Conservation (phyloP, 2,888 invertebrate species). For the Synanthedon myopaeformis region DNA sequence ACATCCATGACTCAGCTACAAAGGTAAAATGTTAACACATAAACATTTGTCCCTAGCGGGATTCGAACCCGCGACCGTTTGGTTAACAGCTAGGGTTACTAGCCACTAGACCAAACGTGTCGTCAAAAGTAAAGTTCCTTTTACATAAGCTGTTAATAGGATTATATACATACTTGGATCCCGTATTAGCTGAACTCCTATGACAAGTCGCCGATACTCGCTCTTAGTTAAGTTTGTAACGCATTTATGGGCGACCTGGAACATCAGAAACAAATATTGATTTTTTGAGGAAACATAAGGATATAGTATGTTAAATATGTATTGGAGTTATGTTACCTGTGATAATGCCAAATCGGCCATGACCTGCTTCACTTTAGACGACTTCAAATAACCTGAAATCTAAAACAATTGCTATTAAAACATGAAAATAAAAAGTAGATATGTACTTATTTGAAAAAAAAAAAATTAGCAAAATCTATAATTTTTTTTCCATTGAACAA, state of each 20-base stretch:
- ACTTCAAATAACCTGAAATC: conserved; percentile 81
- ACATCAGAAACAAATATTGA: conserved; percentile 1
- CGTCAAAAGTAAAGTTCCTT: too few relatives aligned
- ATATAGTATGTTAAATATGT: not conserved
- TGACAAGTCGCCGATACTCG: conserved; percentile 89
- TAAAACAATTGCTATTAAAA: conserved; percentile 26
- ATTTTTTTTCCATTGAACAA: not conserved
- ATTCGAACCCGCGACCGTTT: too few relatives aligned
- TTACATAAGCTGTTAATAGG: too few relatives aligned
- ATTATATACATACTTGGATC: conserved; percentile 84
- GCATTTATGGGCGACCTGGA: conserved; percentile 81
- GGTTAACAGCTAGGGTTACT: too few relatives aligned
- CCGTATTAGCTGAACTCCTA: conserved; percentile 92
- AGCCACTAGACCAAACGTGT: too few relatives aligned
- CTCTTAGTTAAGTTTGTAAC: conserved; percentile 88
- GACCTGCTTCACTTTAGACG: conserved; percentile 89
- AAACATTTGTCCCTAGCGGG: too few relatives aligned
- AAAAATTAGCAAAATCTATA: not conserved
- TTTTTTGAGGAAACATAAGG: not conserved
- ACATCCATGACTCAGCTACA: too few relatives aligned
- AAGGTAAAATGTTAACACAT: too few relatives aligned
- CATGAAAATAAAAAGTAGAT: too few relatives aligned
- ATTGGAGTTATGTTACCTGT: conserved; percentile 61
- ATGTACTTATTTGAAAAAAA: not conserved
- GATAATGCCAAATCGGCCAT: conserved; percentile 93